Evolutionary conservation across 2,888 invertebrate genomes (phyloP).

Genomic region (Tricholauxania praeusta): DNA sequence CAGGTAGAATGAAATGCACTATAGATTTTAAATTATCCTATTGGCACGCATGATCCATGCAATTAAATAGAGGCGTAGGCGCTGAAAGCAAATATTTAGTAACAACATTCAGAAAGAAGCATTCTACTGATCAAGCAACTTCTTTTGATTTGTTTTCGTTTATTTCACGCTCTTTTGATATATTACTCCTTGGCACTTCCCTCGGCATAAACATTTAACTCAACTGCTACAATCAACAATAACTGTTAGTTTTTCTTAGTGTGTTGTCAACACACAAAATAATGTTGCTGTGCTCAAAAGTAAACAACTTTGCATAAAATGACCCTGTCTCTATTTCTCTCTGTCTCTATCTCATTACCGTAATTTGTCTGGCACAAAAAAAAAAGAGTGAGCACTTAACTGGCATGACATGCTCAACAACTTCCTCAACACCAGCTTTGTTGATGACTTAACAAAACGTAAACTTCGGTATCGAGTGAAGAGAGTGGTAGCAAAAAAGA

Average conservation of each 20-base stretch:
- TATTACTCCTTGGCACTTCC: not conserved
- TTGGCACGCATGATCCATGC: no score
- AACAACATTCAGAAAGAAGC: no score
- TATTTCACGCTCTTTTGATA: no score
- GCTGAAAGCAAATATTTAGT: no score
- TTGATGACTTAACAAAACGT: slow-evolving; percentile 4
- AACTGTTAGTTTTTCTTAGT: slow-evolving; percentile 8
- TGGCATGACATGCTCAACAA: slow-evolving; percentile 1
- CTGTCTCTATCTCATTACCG: not conserved
- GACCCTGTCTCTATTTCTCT: not conserved
- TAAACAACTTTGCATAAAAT: not conserved
- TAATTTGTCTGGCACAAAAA: not conserved
- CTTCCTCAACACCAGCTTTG: slow-evolving; percentile 16
- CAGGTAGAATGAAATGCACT: no score
- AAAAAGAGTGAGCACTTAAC: not conserved
- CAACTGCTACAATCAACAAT: slow-evolving; percentile 1
- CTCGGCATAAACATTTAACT: not conserved
- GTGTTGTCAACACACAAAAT: slow-evolving; percentile 27
- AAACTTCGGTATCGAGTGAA: not conserved
- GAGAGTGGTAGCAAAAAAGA: not conserved
- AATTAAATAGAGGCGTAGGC: no score
- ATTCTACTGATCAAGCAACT: no score
- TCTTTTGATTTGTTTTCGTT: not conserved
- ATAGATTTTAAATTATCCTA: no score
- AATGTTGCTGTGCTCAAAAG: slow-evolving; percentile 21